These are phyloP conservation scores for Cheilosia pagana DNA, from an alignment of 2,888 invertebrate genomes.

Conservation along the genomic window DNA sequence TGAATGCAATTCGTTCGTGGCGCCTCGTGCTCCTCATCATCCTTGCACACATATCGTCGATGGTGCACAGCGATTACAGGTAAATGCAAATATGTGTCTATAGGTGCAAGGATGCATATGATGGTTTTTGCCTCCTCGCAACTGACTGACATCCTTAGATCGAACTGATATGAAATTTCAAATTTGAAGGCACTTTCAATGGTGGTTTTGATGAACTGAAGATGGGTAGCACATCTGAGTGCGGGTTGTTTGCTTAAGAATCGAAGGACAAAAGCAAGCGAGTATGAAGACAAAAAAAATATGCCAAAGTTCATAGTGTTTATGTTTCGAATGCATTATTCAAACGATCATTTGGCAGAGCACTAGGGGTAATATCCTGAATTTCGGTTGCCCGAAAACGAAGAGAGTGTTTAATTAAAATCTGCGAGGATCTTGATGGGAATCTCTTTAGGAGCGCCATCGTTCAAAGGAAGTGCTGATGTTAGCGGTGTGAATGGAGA, in stretches of 20 bases:
- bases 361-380: background rate
- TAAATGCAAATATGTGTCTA: conserved; percentile 49
- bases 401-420: conserved; percentile 32
- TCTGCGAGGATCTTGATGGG: conserved; percentile 38
- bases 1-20: conserved; percentile 47
- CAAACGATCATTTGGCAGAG: conserved; percentile 3
- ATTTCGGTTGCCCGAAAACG: conserved; percentile 33
- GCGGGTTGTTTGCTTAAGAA: conserved; percentile 23
- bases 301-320: conserved; percentile 25
- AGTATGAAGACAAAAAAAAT: conserved; percentile 15
- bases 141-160: conserved; percentile 72
- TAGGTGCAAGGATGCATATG: conserved; percentile 53
- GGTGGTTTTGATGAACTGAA: conserved; percentile 27
- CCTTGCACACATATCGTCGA: conserved; percentile 49
- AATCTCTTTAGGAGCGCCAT: background rate
- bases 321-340: conserved; percentile 23
- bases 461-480: background rate
- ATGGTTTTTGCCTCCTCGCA: conserved; percentile 47
- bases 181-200: conserved; percentile 45
- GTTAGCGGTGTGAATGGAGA: background rate
- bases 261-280: conserved; percentile 55
- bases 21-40: conserved; percentile 29
- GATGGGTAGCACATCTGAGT: background rate
- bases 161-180: conserved; percentile 69
- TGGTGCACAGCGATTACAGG: conserved; percentile 57